Percentiles rank a stretch among this genome's conserved stretches.
Conservation (phyloP, 64 coral and sea anemone species). For the Montipora foliosa region DNA sequence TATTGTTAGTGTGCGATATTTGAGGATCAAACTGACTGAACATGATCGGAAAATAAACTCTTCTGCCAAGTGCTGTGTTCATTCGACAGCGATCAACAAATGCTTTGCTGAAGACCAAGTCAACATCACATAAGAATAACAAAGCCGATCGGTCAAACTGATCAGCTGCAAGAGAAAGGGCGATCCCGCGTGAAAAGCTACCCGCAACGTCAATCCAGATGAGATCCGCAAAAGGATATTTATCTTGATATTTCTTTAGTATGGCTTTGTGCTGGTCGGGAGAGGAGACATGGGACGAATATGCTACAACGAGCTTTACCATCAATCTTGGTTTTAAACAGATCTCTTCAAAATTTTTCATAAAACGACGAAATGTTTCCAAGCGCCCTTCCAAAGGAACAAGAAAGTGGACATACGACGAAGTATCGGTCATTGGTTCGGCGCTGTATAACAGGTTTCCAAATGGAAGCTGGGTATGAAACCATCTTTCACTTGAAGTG, state of each 20-base stretch:
- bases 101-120: slow-evolving; percentile 79
- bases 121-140: slow-evolving; percentile 97
- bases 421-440: slow-evolving; percentile 30
- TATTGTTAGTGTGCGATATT: slow-evolving; percentile 42
- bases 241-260: slow-evolving; percentile 68
- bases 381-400: slow-evolving; percentile 83
- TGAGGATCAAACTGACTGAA: slow-evolving; percentile 92
- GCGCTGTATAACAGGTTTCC: slow-evolving; percentile 77
- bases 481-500: slow-evolving; percentile 72
- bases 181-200: slow-evolving; percentile 84
- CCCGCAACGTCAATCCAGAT: slow-evolving; percentile 89
- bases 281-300: slow-evolving; percentile 74
- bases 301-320: slow-evolving; percentile 91
- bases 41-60: slow-evolving; percentile 93
- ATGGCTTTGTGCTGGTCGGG: slow-evolving; percentile 78
- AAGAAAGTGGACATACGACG: slow-evolving; percentile 83
- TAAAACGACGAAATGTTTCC: slow-evolving; percentile 81
- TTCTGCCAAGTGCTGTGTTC: slow-evolving; percentile 86
- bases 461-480: slow-evolving; percentile 81
- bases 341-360: slow-evolving; percentile 88
- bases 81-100: slow-evolving; percentile 90
- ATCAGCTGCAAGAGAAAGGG: slow-evolving; percentile 73
- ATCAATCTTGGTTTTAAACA: slow-evolving; percentile 69
- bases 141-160: slow-evolving; percentile 77
- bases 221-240: slow-evolving; percentile 75